Conservation (phyloP, 2,797 vertebrate genomes). For the Micropoecilia bifurca region DNA sequence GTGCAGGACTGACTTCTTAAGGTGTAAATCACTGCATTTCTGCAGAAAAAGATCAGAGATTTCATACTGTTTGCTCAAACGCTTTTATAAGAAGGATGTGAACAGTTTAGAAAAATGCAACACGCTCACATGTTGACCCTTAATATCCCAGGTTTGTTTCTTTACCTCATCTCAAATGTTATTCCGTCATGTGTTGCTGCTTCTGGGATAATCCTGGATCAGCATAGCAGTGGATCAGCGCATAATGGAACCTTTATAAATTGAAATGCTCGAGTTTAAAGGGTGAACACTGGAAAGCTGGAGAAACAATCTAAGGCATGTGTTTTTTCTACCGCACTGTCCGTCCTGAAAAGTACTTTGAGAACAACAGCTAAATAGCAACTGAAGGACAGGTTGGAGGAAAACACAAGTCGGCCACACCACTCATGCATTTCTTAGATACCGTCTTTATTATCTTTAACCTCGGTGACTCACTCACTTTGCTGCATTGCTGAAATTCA, state of each 20-base stretch:
- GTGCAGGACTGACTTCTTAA: neutral
- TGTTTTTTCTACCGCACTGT: neutral
- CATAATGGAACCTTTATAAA: constrained; percentile 52
- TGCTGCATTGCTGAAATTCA: constrained; percentile 8
- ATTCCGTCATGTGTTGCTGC: constrained; percentile 41
- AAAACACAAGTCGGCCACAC: neutral
- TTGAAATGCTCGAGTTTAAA: constrained; percentile 31
- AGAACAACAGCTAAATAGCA: neutral
- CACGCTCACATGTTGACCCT: neutral
- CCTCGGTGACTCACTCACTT: constrained; percentile 4
- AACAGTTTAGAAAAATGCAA: neutral
- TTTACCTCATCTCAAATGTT: constrained; percentile 27
- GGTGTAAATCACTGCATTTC: neutral
- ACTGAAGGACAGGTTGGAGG: neutral
- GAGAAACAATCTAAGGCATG: constrained; percentile 1
- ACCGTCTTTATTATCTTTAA: neutral
- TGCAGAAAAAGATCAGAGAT: neutral
- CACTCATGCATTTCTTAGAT: neutral
- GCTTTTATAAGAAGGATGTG: neutral
- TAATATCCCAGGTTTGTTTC: constrained; percentile 7
- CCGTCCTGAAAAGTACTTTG: neutral
- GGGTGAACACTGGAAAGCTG: constrained; percentile 33
- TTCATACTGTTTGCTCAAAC: neutral
- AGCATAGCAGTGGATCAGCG: constrained; percentile 42
- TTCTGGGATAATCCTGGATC: constrained; percentile 60